Percentiles rank a stretch among this genome's conserved stretches.
Conservation (phyloP, 2,797 vertebrate species). For the Sphaeramia orbicularis region DNA sequence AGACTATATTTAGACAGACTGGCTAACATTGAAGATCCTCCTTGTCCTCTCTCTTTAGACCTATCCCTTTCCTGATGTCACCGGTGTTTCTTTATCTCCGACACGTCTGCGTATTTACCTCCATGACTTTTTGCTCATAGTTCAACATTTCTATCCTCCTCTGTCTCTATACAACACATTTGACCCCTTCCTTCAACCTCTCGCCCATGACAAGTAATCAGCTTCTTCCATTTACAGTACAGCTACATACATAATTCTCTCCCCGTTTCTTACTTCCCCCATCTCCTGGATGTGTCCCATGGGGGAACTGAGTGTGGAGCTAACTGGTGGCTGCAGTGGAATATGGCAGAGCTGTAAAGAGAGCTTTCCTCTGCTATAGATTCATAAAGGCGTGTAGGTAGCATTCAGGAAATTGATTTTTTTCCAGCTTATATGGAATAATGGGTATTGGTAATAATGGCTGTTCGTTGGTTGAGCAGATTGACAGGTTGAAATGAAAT, state of each 20-base stretch:
- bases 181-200: conserved; percentile 35
- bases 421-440: conserved; percentile 19
- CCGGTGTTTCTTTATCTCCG: conserved; percentile 27
- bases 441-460: conserved; percentile 22
- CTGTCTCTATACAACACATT: conserved; percentile 5
- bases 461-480: conserved; percentile 32
- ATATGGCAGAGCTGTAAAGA: conserved; percentile 39
- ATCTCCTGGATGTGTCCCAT: conserved; percentile 29
- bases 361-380: conserved; percentile 20
- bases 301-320: conserved; percentile 20
- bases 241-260: conserved; percentile 17
- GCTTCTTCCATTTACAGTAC: conserved; percentile 40
- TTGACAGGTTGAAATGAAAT: conserved; percentile 53
- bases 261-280: conserved; percentile 6
- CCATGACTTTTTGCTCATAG: conserved; percentile 3
- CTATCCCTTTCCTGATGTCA: conserved; percentile 24
- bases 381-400: conserved; percentile 39
- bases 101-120: conserved; percentile 5
- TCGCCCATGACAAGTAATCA: conserved; percentile 45
- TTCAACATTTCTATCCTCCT: conserved; percentile 3
- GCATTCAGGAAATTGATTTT: conserved; percentile 53
- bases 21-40: conserved; percentile 55
- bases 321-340: conserved; percentile 24
- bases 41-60: conserved; percentile 12
- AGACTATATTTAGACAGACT: conserved; percentile 71